These are phyloP conservation scores for Parauchenoglanis ngamensis DNA, from an alignment of 2,797 vertebrate genomes.

Conservation along the genomic window DNA sequence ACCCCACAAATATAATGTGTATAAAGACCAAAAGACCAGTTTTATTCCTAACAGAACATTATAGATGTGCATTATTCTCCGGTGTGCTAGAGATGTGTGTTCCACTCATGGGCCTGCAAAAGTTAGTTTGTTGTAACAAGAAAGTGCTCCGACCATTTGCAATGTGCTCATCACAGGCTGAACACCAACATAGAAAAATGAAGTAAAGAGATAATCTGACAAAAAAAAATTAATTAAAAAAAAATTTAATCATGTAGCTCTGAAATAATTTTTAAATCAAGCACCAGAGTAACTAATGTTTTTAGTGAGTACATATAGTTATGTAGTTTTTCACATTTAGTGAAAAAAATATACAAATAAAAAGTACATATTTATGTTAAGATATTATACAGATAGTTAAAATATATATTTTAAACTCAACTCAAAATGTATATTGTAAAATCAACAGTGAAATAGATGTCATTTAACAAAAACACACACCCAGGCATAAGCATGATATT, in stretches of 20 bases:
- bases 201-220: not conserved
- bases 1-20: not conserved
- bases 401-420: not conserved
- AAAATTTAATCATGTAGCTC: not conserved
- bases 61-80: not conserved
- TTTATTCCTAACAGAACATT: not conserved
- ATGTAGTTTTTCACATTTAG: too few species aligned
- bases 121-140: not conserved
- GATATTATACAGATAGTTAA: not conserved
- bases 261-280: not conserved
- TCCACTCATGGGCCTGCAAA: not conserved
- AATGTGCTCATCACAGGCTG: not conserved
- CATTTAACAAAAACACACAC: not conserved
- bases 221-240: not conserved
- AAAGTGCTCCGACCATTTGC: not conserved
- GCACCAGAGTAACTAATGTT: not conserved
- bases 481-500: not conserved
- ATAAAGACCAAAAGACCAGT: not conserved
- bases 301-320: not conserved
- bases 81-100: conserved; percentile 5
- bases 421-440: not conserved
- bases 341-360: not conserved
- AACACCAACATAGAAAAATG: not conserved
- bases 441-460: not conserved
- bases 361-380: not conserved